These are phyloP conservation scores for Guaruba guarouba DNA, from an alignment of 2,113 vertebrate genomes.

Conservation along the genomic window DNA sequence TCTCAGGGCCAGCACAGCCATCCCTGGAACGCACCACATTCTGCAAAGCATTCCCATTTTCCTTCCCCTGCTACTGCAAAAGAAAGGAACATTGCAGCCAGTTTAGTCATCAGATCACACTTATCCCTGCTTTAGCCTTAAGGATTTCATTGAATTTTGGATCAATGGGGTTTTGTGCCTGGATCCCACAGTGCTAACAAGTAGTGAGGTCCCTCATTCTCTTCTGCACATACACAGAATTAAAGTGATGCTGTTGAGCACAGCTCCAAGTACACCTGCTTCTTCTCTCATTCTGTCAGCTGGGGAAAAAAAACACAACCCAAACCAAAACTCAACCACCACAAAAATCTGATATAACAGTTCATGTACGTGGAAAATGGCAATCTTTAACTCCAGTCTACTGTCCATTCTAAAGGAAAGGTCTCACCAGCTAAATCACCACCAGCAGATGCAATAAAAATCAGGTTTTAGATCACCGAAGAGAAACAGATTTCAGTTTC, in stretches of 20 bases:
- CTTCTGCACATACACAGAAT: not conserved
- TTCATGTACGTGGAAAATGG: not conserved
- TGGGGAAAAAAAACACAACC: not conserved
- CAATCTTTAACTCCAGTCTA: not conserved
- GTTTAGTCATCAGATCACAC: constrained; percentile 7
- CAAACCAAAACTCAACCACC: not conserved
- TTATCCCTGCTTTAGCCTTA: not conserved
- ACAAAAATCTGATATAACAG: not conserved
- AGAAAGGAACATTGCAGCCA: not conserved
- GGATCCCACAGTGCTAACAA: not conserved
- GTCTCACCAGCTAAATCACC: not conserved
- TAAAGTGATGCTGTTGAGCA: not conserved
- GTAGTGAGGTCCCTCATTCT: not conserved
- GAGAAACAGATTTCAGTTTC: not conserved
- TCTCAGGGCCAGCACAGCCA: not conserved
- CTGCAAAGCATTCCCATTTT: not conserved
- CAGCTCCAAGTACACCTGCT: not conserved
- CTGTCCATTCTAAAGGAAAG: not conserved
- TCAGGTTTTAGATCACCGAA: not conserved
- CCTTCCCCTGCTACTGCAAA: not conserved
- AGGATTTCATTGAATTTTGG: constrained; percentile 6
- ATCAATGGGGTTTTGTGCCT: constrained; percentile 4
- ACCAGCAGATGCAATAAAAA: not conserved
- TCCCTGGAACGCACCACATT: not conserved
- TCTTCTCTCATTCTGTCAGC: not conserved